phyloP scores from a whole-genome alignment of 2,888 invertebrate species.

The Salpingus planirostris region DNA sequence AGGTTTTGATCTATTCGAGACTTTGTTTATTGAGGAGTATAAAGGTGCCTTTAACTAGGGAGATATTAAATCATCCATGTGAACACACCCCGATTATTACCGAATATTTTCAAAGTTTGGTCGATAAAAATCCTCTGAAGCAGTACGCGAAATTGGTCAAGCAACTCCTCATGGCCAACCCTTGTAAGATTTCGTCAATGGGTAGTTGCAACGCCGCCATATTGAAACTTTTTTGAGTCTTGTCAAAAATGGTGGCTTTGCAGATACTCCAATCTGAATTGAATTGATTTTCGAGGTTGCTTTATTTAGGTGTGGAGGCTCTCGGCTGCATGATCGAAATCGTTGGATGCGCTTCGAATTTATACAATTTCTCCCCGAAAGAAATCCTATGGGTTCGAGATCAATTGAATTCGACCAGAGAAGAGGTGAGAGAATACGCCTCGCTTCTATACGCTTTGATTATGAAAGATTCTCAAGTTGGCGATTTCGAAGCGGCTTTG shows the following conservation, averaged over 20 bases:
- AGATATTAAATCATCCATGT: conserved; percentile 52
- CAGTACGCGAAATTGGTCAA: conserved; percentile 62
- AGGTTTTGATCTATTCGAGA: conserved; percentile 73
- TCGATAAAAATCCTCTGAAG: conserved; percentile 53
- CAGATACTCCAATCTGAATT: not conserved
- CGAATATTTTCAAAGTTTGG: conserved; percentile 44
- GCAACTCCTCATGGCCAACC: conserved; percentile 54
- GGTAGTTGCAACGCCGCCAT: too few species aligned
- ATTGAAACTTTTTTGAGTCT: too few species aligned
- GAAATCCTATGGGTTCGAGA: conserved; percentile 57
- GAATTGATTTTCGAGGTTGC: not conserved
- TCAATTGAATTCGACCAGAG: conserved; percentile 58
- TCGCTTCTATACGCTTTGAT: conserved; percentile 65
- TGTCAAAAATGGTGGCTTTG: too few species aligned
- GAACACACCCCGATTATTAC: conserved; percentile 58
- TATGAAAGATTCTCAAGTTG: conserved; percentile 50
- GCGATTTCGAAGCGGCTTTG: conserved; percentile 48
- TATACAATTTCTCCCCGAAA: conserved; percentile 54
- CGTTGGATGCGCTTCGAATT: conserved; percentile 69
- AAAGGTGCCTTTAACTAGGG: conserved; percentile 47
- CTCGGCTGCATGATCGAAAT: conserved; percentile 74
- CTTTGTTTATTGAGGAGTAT: conserved; percentile 63
- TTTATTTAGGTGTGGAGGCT: conserved; percentile 41
- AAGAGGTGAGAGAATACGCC: conserved; percentile 64
- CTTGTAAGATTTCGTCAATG: too few species aligned